Evolutionary conservation across 2,888 invertebrate genomes (phyloP), one percentile per base, ranked within the genome.

Genomic region (Pheosia tremula): DNA sequence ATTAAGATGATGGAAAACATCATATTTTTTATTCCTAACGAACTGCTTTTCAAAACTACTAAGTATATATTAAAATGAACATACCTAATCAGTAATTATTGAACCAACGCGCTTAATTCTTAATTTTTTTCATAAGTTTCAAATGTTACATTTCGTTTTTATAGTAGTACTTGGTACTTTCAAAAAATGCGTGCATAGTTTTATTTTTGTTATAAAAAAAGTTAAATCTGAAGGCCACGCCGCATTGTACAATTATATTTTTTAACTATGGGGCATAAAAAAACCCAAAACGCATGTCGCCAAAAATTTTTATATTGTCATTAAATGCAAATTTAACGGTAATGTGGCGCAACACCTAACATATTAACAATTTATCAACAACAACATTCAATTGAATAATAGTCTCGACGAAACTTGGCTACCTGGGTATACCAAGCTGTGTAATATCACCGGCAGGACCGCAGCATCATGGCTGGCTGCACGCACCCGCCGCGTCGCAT

Each of bases 331-430:
- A 84, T 86, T 81, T 84, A 84, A 85, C 80, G 72, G 81, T 78
- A 81, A 79, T 85, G 85, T 88, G 90, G 89, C 89, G 83, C 83
- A 88, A 89, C 85, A 85, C 90, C 89, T 90, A 89, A 84, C 82
- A 87, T 85, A 82, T 87, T 90, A 89, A 81, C 78, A 80, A 84
- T 86, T 85, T 84, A 80, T 82, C 81, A 89, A 89, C 88, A 86
- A 87, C 83, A 90, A 89, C 89, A 87, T 81, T 87, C 84, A 82
- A 83, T 74, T 80, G 72, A 24, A 70, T 77, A 75, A 79, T 75
- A 66, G 69, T 66, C 57, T 66, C 54, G 70, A 68, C 63, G 67
- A 68, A 66, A 75, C 61, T 56, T 56, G 56, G 56, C 63, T 61
- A 57, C 77, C 63, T 64, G 59, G 66, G 62, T 63, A 62, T 69